Base-by-base conservation (phyloP, 1,140 invertebrate species). In the Brachystomella parvula region DNA sequence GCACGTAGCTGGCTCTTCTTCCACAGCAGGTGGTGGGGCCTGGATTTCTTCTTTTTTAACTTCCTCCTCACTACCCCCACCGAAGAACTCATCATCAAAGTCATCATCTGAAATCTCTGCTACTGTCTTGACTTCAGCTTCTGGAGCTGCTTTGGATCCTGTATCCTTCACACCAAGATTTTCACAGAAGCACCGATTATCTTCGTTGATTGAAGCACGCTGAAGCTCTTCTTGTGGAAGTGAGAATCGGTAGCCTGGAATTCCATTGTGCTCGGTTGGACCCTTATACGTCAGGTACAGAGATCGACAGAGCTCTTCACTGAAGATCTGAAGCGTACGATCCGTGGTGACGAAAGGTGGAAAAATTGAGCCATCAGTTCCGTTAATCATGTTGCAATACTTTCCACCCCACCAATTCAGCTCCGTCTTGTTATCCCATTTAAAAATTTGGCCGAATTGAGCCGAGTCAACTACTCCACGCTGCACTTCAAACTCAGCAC, bases 291-390 rank as follows among this genome's bases (percentile, higher is more conserved):
- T 78, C 0, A 87, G 82, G 26, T 79, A 81, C 26, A 90, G 77
- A 0, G 85, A 83, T 71, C 85, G 86, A 71, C 47, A 77, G 44
- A 75, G 15, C 15, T 72, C 72, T 26, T 61, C 53, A 32, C 61
- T 66, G 32, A 72, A 75, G 28, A 70, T 24, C 12, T 58, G 21
- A 1, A 71, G n/a, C 0, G 58, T 30, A 3, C 56, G 15, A 24
- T 67, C 39, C 26, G 67, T 70, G 77, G 80, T 82, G n/a, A 86
- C 76, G 67, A 83, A 84, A 0, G 89, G 87, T 2, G 87, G 81
- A 76, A 90, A 90, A 2, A 90, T 84, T 0, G 87, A 88, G 0
- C 86, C 84, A 74, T 91, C 89, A 0, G 87, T 88, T 2, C 89
- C 89, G 17, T 82, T 79, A 71, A 81, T 86, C 1, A 81, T 75